A percentile compares a stretch with the other conserved stretches of the same genome.
Evolutionary conservation across 2,888 invertebrate species (phyloP).

Genomic region (Ectemnius continuus): DNA sequence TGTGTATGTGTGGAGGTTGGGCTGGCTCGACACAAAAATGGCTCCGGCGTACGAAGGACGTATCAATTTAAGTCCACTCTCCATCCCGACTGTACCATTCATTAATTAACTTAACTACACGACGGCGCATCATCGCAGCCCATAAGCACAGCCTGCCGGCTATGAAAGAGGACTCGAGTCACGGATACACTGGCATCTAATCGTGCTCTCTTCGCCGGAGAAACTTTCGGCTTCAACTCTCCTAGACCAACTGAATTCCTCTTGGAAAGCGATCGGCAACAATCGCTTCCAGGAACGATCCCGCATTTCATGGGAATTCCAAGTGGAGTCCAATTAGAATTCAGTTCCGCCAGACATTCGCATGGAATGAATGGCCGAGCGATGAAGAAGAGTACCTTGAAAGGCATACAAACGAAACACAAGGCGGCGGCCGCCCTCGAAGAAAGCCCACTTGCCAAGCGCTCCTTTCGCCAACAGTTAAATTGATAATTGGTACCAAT

Average conservation of each 20-base stretch:
- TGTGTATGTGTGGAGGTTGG: too few species aligned
- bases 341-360: background rate
- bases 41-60: slow-evolving; percentile 74
- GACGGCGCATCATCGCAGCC: slow-evolving; percentile 72
- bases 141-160: slow-evolving; percentile 65
- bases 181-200: slow-evolving; percentile 55
- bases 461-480: slow-evolving; percentile 53
- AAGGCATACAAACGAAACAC: slow-evolving; percentile 42
- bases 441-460: slow-evolving; percentile 41
- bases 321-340: background rate
- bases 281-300: too few species aligned
- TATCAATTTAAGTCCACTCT: slow-evolving; percentile 77
- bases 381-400: slow-evolving; percentile 39
- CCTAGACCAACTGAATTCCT: too few species aligned
- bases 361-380: slow-evolving; percentile 27
- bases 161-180: slow-evolving; percentile 64
- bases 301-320: too few species aligned
- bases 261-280: too few species aligned
- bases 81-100: slow-evolving; percentile 76
- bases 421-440: slow-evolving; percentile 39
- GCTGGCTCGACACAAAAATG: slow-evolving; percentile 68
- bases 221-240: too few species aligned
- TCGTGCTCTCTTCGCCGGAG: slow-evolving; percentile 13
- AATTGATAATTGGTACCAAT: slow-evolving; percentile 65
- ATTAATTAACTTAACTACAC: slow-evolving; percentile 78